These are phyloP conservation scores for Tortrix viridana DNA, from an alignment of 2,888 invertebrate species.

Conservation along the genomic window DNA sequence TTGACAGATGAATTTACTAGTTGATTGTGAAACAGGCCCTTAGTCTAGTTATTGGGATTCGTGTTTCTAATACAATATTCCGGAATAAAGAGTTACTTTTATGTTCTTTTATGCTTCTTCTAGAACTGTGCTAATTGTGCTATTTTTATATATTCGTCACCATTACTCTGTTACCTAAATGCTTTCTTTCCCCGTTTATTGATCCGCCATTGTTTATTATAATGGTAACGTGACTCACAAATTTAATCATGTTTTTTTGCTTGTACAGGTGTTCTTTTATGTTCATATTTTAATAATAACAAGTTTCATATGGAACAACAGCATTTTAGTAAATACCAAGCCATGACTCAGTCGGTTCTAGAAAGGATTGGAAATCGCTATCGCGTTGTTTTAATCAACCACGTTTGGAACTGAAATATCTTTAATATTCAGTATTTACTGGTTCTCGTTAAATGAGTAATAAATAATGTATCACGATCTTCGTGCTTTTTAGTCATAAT, in stretches of 20 bases:
- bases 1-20: too few relatives aligned
- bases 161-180: slow-evolving; percentile 8
- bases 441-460: too few relatives aligned
- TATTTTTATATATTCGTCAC: neutral
- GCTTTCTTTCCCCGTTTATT: slow-evolving; percentile 1
- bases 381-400: neutral
- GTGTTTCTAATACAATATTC: too few relatives aligned
- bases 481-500: too few relatives aligned
- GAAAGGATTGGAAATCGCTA: slow-evolving; percentile 2
- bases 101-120: too few relatives aligned
- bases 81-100: too few relatives aligned
- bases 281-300: slow-evolving; percentile 16
- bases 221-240: slow-evolving; percentile 25
- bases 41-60: too few relatives aligned
- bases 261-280: slow-evolving; percentile 29
- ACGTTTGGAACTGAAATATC: neutral
- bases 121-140: too few relatives aligned
- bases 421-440: neutral
- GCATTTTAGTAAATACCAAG: slow-evolving; percentile 5
- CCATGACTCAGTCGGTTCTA: slow-evolving; percentile 5
- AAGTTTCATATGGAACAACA: neutral
- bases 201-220: slow-evolving; percentile 15
- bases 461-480: too few relatives aligned
- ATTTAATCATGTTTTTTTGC: slow-evolving; percentile 24
- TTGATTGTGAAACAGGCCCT: too few relatives aligned